Percentiles rank a stretch among this genome's conserved stretches.
These are phyloP conservation scores for Candoia aspera DNA, from an alignment of 2,113 vertebrate species.

Conservation along the genomic window DNA sequence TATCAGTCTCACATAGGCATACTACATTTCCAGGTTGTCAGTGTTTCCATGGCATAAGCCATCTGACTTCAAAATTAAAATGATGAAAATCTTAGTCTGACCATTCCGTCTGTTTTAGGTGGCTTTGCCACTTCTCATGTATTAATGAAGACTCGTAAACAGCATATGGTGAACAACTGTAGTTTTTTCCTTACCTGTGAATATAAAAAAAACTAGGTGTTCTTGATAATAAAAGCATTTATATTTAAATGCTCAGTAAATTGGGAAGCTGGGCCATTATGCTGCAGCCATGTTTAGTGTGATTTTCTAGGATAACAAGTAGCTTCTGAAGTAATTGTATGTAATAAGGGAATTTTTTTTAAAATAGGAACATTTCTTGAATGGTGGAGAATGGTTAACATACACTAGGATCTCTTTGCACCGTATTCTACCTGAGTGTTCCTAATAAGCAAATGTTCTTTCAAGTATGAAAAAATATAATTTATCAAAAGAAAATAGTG, in stretches of 20 bases:
- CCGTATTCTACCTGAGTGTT: not conserved
- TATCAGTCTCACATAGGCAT: too few species aligned
- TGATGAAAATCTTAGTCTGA: too few species aligned
- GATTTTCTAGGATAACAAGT: not conserved
- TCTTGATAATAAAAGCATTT: not conserved
- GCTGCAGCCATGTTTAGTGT: not conserved
- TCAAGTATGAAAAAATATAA: not conserved
- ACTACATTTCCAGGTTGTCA: too few species aligned
- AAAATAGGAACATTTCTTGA: not conserved
- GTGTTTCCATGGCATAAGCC: too few species aligned
- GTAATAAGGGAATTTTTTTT: not conserved
- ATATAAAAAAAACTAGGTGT: too few species aligned
- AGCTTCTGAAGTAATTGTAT: not conserved
- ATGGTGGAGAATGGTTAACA: not conserved
- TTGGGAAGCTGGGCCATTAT: too few species aligned
- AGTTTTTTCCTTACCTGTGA: too few species aligned
- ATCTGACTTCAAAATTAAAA: too few species aligned
- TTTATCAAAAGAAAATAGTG: not conserved
- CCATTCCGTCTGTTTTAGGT: too few species aligned
- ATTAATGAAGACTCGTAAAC: not conserved
- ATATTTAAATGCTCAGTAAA: not conserved
- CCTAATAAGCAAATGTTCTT: not conserved
- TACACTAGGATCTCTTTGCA: not conserved
- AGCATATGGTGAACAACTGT: not conserved
- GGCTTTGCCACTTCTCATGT: not conserved